Percentiles rank a stretch among this genome's conserved stretches.
Evolutionary conservation across 1,140 invertebrate species (phyloP).

Genomic region (Oreohelix idahoensis): DNA sequence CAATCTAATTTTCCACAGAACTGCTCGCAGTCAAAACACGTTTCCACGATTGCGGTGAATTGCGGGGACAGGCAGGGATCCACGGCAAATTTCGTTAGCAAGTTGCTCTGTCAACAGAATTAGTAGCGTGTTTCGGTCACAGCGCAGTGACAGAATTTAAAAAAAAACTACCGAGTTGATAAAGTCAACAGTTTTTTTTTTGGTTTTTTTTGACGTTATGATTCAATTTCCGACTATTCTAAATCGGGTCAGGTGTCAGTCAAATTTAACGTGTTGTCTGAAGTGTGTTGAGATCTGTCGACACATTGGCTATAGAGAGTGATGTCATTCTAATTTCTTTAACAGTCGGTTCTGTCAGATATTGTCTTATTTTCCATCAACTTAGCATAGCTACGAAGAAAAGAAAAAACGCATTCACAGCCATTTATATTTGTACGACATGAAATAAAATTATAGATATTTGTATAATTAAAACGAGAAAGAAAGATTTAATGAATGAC

Average conservation of each 20-base stretch:
- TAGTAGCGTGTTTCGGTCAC: not conserved
- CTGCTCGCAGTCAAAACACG: conserved; percentile 17
- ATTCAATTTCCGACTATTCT: not conserved
- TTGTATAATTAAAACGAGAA: no score
- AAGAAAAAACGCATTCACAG: no score
- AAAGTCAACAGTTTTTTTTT: conserved; percentile 3
- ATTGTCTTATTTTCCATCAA: no score
- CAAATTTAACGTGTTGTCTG: not conserved
- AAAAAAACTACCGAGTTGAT: not conserved
- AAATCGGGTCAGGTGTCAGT: not conserved
- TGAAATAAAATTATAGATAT: no score
- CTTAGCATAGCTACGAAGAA: no score
- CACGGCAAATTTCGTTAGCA: conserved; percentile 24
- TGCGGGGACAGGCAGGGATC: not conserved
- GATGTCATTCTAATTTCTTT: no score
- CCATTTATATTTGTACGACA: no score
- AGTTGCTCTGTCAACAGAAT: conserved; percentile 32
- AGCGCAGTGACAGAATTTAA: not conserved
- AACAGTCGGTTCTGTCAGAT: no score
- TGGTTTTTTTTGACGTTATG: not conserved
- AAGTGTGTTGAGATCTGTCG: no score
- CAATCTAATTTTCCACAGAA: conserved; percentile 31
- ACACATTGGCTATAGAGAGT: no score
- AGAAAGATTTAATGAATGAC: no score
- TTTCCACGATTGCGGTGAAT: conserved; percentile 24